These are phyloP conservation scores for Pitangus sulphuratus DNA, from an alignment of 2,797 vertebrate genomes.

Conservation along the genomic window DNA sequence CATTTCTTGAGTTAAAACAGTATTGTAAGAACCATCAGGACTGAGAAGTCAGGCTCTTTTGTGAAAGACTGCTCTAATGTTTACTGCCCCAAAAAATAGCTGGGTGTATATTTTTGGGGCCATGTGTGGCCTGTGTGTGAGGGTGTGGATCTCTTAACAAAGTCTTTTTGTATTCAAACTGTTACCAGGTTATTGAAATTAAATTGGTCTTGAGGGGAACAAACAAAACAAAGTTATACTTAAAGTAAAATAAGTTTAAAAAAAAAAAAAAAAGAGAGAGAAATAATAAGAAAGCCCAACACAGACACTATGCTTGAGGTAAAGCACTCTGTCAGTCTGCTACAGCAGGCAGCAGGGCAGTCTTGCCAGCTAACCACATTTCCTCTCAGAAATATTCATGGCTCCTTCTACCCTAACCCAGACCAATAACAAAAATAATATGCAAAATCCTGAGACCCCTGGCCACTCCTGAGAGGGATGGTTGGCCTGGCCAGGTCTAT, in stretches of 20 bases:
- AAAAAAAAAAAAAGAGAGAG: background rate
- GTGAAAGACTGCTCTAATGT: background rate
- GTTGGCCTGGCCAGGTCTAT: background rate
- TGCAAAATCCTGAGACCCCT: background rate
- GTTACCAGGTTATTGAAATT: slow-evolving; percentile 41
- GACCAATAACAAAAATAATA: background rate
- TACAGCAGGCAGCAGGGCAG: background rate
- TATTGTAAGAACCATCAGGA: background rate
- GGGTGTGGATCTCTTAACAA: slow-evolving; percentile 37
- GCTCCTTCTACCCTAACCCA: background rate
- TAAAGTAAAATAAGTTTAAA: slow-evolving; percentile 6
- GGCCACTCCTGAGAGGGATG: background rate
- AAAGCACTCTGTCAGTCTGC: background rate
- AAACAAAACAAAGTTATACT: slow-evolving; percentile 42
- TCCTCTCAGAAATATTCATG: background rate
- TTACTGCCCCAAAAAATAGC: slow-evolving; percentile 22
- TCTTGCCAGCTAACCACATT: background rate
- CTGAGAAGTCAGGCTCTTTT: background rate
- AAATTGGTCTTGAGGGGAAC: slow-evolving; percentile 21
- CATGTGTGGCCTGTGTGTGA: background rate
- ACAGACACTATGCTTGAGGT: background rate
- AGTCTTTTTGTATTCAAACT: slow-evolving; percentile 43
- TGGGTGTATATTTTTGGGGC: background rate
- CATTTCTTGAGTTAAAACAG: slow-evolving; percentile 26
- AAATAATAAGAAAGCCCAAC: background rate